Evolutionary conservation across 1,140 invertebrate species (phyloP).

Genomic region (Ptiloglossa arizonensis): DNA sequence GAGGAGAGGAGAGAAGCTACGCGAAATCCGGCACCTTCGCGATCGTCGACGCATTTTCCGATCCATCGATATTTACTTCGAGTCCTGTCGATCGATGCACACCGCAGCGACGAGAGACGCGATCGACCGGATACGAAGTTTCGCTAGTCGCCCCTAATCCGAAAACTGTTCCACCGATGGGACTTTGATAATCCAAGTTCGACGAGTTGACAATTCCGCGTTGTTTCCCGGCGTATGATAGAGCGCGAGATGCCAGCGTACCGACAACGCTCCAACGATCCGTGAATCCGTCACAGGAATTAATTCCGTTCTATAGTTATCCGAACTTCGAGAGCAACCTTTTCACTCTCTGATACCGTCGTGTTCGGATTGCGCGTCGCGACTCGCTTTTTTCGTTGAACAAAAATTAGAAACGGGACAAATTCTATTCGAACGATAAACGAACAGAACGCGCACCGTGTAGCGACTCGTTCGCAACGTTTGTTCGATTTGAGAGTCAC

Average conservation of each 20-base stretch:
- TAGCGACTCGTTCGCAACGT: too few species aligned
- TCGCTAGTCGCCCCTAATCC: slow-evolving; percentile 6
- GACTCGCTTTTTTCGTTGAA: too few species aligned
- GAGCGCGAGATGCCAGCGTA: neutral
- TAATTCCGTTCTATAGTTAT: neutral
- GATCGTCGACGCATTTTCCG: slow-evolving; percentile 27
- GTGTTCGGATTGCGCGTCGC: too few species aligned
- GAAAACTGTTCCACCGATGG: slow-evolving; percentile 16
- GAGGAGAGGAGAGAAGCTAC: neutral
- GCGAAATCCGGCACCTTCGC: neutral
- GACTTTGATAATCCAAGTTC: slow-evolving; percentile 33
- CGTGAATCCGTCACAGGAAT: neutral
- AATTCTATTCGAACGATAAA: too few species aligned
- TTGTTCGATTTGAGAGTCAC: too few species aligned
- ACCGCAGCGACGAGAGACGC: slow-evolving; percentile 14
- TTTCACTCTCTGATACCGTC: neutral
- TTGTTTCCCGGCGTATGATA: slow-evolving; percentile 9
- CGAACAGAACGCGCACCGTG: too few species aligned
- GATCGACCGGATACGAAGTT: slow-evolving; percentile 19
- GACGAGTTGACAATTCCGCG: slow-evolving; percentile 30
- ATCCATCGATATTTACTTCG: slow-evolving; percentile 29
- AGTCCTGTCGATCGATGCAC: neutral
- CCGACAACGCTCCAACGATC: neutral
- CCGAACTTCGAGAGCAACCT: neutral
- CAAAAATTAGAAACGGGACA: too few species aligned